These are phyloP conservation scores for Corydoras maculifer DNA, from an alignment of 2,113 vertebrate species.

Conservation along the genomic window DNA sequence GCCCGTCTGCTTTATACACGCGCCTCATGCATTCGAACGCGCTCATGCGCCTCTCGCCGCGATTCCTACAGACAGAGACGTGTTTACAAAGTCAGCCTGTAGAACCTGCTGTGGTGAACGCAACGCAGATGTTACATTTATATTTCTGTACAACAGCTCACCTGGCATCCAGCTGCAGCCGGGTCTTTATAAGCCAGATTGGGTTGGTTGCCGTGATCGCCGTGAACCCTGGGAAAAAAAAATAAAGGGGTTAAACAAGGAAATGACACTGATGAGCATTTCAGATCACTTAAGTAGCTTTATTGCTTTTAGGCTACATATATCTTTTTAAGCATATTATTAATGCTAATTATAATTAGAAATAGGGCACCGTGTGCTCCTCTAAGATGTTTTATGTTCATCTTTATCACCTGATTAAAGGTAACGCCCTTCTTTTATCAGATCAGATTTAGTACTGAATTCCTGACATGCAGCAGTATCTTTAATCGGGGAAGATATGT, in stretches of 20 bases:
- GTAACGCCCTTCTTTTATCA: no score
- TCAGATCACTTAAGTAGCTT: constrained; percentile 23
- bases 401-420: not conserved
- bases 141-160: constrained; percentile 37
- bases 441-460: not conserved
- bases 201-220: constrained; percentile 97
- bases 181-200: constrained; percentile 98
- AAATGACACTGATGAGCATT: constrained; percentile 39
- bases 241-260: constrained; percentile 51
- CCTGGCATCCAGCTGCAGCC: constrained; percentile 95
- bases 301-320: constrained; percentile 9
- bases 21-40: constrained; percentile 85
- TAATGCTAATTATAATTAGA: not conserved
- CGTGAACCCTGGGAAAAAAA: constrained; percentile 88
- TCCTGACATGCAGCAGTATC: not conserved
- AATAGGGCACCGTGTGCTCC: constrained; percentile 30
- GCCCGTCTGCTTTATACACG: constrained; percentile 87
- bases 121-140: no score
- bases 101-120: no score
- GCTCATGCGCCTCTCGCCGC: constrained; percentile 85
- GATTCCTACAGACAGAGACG: constrained; percentile 64
- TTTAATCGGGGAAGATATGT: not conserved
- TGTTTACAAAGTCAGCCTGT: not conserved
- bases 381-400: constrained; percentile 34
- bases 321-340: no score